Evolutionary conservation across 2,888 invertebrate genomes (phyloP).

Genomic region (Pollenia amentaria): DNA sequence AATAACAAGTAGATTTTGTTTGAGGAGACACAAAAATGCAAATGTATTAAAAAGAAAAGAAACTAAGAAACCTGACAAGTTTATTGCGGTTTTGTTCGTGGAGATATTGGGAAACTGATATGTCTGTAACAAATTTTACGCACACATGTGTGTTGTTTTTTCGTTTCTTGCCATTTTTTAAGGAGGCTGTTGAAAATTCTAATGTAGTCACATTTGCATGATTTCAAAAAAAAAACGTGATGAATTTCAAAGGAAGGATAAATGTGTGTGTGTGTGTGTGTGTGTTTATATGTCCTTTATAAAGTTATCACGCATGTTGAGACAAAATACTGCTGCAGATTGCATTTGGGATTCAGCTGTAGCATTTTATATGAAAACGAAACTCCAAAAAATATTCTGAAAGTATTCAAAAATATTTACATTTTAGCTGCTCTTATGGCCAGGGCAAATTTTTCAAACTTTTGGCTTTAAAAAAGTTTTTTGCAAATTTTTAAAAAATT

Average conservation of each 20-base stretch:
- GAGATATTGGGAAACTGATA: constrained; percentile 59
- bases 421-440: constrained; percentile 42
- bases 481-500: no score
- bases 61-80: constrained; percentile 75
- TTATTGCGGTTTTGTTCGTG: constrained; percentile 77
- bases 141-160: constrained; percentile 55
- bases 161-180: neutral
- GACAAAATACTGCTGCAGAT: constrained; percentile 70
- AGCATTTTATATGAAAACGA: constrained; percentile 35
- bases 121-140: constrained; percentile 53
- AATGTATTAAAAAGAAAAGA: constrained; percentile 72
- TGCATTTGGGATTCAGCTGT: constrained; percentile 71
- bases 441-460: no score
- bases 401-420: constrained; percentile 57
- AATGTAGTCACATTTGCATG: constrained; percentile 78
- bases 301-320: constrained; percentile 67
- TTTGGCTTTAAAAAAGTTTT: no score
- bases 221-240: constrained; percentile 47
- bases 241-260: neutral
- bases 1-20: constrained; percentile 71
- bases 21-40: constrained; percentile 48
- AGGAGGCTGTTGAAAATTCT: constrained; percentile 82
- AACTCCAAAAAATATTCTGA: constrained; percentile 19
- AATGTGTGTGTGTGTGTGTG: constrained; percentile 16
- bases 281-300: constrained; percentile 29